Conservation (phyloP, 1,140 invertebrate genomes). For the Antheraea mylitta region DNA sequence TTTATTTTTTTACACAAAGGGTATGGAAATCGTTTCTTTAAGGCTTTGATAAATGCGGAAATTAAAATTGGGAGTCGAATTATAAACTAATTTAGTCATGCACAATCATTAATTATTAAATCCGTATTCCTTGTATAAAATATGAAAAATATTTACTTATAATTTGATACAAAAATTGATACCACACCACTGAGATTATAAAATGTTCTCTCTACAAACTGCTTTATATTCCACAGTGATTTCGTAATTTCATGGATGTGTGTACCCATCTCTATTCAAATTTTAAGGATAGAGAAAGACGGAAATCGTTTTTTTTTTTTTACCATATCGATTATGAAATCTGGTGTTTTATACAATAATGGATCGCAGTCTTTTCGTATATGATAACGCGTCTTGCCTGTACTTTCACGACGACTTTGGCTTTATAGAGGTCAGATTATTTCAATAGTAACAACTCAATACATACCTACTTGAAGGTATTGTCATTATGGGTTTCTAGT, state of each 20-base stretch:
- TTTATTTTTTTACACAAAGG: constrained; percentile 11
- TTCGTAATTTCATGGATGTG: neutral
- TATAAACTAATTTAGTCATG: neutral
- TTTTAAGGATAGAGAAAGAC: neutral
- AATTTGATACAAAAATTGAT: neutral
- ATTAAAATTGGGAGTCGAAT: neutral
- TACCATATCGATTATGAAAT: neutral
- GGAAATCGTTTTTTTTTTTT: neutral
- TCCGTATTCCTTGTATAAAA: too few species aligned
- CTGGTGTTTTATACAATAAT: neutral
- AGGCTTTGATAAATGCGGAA: neutral
- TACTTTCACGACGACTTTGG: neutral
- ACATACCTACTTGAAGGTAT: too few species aligned
- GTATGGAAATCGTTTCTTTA: neutral
- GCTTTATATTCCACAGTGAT: neutral
- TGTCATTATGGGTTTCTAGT: too few species aligned
- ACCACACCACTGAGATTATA: neutral
- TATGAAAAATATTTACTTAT: too few species aligned
- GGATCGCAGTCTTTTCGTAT: neutral
- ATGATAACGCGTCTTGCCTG: constrained; percentile 9
- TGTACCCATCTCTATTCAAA: neutral
- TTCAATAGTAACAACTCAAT: neutral
- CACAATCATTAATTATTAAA: too few species aligned
- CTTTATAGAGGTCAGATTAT: neutral
- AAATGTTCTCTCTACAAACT: constrained; percentile 1